Evolutionary conservation across 2,113 vertebrate genomes (phyloP), one percentile per base, ranked within the genome.

Genomic region (Echinops telfairi): DNA sequence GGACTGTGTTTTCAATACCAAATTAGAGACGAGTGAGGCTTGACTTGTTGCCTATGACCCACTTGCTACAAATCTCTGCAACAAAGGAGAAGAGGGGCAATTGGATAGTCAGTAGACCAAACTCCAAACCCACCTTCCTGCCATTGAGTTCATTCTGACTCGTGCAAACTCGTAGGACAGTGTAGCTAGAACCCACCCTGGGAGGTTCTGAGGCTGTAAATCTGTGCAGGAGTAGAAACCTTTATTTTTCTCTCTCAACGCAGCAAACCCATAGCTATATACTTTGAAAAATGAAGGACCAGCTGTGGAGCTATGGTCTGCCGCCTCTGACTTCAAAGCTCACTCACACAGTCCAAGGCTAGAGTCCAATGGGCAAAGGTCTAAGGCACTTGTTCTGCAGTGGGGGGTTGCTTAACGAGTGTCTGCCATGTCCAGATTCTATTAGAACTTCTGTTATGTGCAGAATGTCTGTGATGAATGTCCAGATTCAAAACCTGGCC

Each of bases 21-120:
- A 77, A 66, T 92, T 88, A 83, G 83, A 92, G 82, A 73, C 85
- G 53, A 86, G n/a, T 81, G 29, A 84, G 92, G n/a, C 40, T 57
- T 73, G 29, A 80, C 71, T 22, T 17, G 38, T 33, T 92, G 90
- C 87, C 38, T 77, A 22, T 70, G 36, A 43, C 22, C 3, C 58
- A 10, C 86, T 87, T 88, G 36, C 85, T 95, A 25, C 40, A 88
- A 89, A 82, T 31, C 70, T 88, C 71, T 36, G 33, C 62, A 36
- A 88, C 31, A 85, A 83, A 83, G 22, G 25, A 75, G 53, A 62
- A 20, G 43, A 89, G 68, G 73, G 33, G 85, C 33, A 9, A 15
- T 23, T 15, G 58, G 58, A 84, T 15, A 9, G 16, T 77, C 71
- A 22, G 36, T 15, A 40, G 9, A 53, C 47, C 47, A 53, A 6